phyloP scores from a whole-genome alignment of 1,140 invertebrate species.

The Batillaria attramentaria region DNA sequence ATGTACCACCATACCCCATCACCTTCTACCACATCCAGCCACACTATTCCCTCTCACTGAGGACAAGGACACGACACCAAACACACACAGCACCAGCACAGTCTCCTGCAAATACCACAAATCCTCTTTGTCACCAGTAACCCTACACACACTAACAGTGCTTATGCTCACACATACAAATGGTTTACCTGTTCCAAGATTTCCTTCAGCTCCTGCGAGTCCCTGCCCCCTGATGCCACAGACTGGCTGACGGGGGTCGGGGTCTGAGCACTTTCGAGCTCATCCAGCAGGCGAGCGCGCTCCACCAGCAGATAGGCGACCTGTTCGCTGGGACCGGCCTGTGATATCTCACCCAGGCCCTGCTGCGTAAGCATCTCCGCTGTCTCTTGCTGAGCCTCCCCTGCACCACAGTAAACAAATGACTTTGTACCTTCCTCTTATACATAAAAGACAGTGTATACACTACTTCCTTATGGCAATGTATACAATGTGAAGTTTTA shows the following conservation, averaged over 20 bases:
- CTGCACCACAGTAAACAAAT: conserved; percentile 15
- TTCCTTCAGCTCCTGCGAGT: conserved; percentile 33
- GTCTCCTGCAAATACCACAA: too few relatives aligned
- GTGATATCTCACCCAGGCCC: conserved; percentile 66
- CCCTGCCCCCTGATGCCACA: conserved; percentile 10
- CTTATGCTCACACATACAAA: background rate
- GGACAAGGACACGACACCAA: too few relatives aligned
- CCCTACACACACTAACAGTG: too few relatives aligned
- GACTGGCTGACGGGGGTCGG: conserved; percentile 36
- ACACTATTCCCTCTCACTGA: too few relatives aligned
- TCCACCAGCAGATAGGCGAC: conserved; percentile 69
- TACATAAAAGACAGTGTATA: too few relatives aligned
- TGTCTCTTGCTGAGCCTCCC: conserved; percentile 59
- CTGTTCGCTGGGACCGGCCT: conserved; percentile 65
- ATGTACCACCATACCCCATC: too few relatives aligned
- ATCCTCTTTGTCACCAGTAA: too few relatives aligned
- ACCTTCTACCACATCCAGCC: too few relatives aligned
- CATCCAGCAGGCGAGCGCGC: conserved; percentile 66
- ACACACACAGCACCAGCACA: too few relatives aligned
- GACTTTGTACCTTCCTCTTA: too few relatives aligned
- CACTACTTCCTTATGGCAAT: too few relatives aligned
- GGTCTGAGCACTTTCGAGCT: conserved; percentile 63
- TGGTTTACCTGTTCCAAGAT: conserved; percentile 32
- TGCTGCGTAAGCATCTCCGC: conserved; percentile 69
- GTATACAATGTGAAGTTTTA: too few relatives aligned